phyloP scores from a whole-genome alignment of 2,797 vertebrate genomes.

The Carapus acus region DNA sequence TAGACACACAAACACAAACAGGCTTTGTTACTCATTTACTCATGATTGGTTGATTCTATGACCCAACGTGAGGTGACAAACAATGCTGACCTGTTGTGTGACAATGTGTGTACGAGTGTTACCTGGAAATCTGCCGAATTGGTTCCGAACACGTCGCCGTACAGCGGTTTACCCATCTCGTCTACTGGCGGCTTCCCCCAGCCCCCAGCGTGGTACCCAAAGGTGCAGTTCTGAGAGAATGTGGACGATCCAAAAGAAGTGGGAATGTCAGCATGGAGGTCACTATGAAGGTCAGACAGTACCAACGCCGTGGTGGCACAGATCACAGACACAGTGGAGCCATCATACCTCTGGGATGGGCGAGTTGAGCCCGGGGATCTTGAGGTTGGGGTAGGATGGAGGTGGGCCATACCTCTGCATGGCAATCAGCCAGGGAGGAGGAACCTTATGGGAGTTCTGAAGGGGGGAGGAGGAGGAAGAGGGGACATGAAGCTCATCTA shows the following conservation, averaged over 20 bases:
- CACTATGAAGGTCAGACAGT: not conserved
- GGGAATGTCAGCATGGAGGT: too few relatives aligned
- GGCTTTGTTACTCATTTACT: not conserved
- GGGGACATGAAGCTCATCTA: too few relatives aligned
- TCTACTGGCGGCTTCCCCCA: conserved; percentile 93
- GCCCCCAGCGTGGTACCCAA: conserved; percentile 90
- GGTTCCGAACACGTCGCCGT: conserved; percentile 90
- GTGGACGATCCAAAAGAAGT: not conserved
- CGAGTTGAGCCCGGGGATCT: conserved; percentile 89
- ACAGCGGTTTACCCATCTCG: conserved; percentile 90
- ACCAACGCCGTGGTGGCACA: not conserved
- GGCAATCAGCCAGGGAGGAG: conserved; percentile 90
- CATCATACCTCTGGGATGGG: conserved; percentile 85
- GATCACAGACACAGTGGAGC: too few relatives aligned
- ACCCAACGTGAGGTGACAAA: too few relatives aligned
- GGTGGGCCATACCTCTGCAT: conserved; percentile 94
- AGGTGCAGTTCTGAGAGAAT: conserved; percentile 80
- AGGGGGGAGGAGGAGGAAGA: conserved; percentile 1
- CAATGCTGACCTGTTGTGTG: not conserved
- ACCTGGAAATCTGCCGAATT: conserved; percentile 89
- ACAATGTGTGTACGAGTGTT: conserved; percentile 6
- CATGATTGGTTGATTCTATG: too few relatives aligned
- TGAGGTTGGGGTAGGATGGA: conserved; percentile 92
- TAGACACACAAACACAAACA: conserved; percentile 2
- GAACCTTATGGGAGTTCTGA: conserved; percentile 91